Evolutionary conservation across 2,797 vertebrate genomes (phyloP).

Genomic region (Sphenopsis melanotis): DNA sequence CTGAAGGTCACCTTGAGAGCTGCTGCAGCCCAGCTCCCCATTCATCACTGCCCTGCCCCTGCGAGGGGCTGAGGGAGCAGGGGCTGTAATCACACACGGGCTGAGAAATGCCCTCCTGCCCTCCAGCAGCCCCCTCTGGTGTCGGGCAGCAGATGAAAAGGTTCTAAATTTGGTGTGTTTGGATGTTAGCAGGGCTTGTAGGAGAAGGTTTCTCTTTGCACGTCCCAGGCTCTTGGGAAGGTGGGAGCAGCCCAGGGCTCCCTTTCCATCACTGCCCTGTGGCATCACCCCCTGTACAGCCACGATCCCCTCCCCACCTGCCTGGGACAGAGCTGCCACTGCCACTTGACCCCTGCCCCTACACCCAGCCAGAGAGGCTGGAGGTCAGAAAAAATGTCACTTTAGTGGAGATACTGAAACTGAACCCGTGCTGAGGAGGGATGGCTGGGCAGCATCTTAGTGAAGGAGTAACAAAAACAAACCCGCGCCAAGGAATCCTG

Average conservation of each 20-base stretch:
- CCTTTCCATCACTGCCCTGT: not conserved
- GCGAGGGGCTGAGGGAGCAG: not conserved
- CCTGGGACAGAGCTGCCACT: not conserved
- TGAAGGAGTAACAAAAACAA: constrained; percentile 30
- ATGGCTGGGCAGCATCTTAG: not conserved
- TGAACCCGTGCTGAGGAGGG: not conserved
- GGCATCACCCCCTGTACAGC: accelerated
- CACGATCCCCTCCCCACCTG: not conserved
- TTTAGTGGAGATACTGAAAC: constrained; percentile 9
- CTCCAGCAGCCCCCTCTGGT: not conserved
- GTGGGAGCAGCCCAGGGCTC: not conserved
- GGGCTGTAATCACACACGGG: not conserved
- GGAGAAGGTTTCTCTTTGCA: not conserved
- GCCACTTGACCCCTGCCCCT: not conserved
- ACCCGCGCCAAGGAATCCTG: constrained; percentile 42
- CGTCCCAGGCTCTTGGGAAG: not conserved
- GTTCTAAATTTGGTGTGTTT: not conserved
- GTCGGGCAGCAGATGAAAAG: not conserved
- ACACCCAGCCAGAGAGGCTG: not conserved
- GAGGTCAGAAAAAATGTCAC: not conserved
- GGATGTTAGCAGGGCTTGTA: not conserved
- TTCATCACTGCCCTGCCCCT: not conserved
- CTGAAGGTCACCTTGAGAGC: constrained; percentile 11
- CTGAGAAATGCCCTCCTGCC: not conserved
- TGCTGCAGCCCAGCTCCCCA: not conserved